Conservation (phyloP, 2,113 vertebrate genomes). For the Heterotis niloticus region DNA sequence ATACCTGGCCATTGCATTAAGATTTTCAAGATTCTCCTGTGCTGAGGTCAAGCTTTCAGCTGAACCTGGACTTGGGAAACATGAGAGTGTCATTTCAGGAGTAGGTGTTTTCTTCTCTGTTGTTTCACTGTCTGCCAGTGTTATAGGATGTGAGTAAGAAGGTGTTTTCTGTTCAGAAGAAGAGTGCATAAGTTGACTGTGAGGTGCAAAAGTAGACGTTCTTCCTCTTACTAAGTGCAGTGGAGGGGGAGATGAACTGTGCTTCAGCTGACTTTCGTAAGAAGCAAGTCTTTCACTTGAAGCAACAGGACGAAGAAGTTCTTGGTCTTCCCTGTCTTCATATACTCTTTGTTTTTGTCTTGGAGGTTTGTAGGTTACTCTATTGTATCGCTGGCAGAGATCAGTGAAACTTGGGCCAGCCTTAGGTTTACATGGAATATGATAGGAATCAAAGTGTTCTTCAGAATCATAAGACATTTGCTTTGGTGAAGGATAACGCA, state of each 20-base stretch:
- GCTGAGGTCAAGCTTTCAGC: slow-evolving; percentile 71
- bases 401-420: slow-evolving; percentile 80
- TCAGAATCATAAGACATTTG: slow-evolving; percentile 67
- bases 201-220: slow-evolving; percentile 73
- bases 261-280: slow-evolving; percentile 83
- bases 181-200: slow-evolving; percentile 75
- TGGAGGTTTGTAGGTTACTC: slow-evolving; percentile 71
- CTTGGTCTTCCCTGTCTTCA: slow-evolving; percentile 87
- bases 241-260: slow-evolving; percentile 59
- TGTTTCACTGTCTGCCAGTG: slow-evolving; percentile 53
- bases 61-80: slow-evolving; percentile 70
- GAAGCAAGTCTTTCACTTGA: slow-evolving; percentile 72
- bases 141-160: slow-evolving; percentile 46
- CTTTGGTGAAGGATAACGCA: slow-evolving; percentile 75
- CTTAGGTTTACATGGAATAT: slow-evolving; percentile 83
- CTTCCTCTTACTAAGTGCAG: slow-evolving; percentile 67
- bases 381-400: slow-evolving; percentile 82
- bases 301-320: slow-evolving; percentile 81
- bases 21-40: slow-evolving; percentile 77
- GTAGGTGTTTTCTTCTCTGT: slow-evolving; percentile 68
- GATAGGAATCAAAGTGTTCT: slow-evolving; percentile 78
- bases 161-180: slow-evolving; percentile 74
- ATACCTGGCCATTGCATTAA: slow-evolving; percentile 90
- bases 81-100: slow-evolving; percentile 71
- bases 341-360: slow-evolving; percentile 80